Evolutionary conservation across 2,113 vertebrate genomes (phyloP).

Genomic region (Calyptommatus sinebrachiatus): DNA sequence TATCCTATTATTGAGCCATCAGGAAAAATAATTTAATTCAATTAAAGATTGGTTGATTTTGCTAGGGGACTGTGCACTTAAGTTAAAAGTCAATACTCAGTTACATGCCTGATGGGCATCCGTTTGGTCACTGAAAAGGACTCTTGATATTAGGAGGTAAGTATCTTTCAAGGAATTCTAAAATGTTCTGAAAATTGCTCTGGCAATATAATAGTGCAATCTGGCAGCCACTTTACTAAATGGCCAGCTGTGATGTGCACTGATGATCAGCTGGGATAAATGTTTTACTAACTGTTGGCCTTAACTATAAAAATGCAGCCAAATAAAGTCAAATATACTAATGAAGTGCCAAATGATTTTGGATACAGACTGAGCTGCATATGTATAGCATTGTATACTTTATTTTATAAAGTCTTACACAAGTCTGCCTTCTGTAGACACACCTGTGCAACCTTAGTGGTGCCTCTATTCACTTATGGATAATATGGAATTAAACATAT

Average conservation of each 20-base stretch:
- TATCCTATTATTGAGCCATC: background rate
- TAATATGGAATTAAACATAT: too few species aligned
- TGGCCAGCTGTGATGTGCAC: background rate
- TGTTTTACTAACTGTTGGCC: background rate
- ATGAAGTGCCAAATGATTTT: background rate
- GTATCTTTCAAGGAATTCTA: background rate
- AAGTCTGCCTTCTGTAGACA: too few species aligned
- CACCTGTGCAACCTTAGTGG: too few species aligned
- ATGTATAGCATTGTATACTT: background rate
- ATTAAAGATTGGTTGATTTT: background rate
- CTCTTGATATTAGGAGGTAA: background rate
- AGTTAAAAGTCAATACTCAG: background rate
- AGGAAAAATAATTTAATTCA: too few species aligned
- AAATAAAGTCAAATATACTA: background rate
- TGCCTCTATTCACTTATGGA: too few species aligned
- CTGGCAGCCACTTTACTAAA: background rate
- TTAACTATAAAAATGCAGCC: background rate
- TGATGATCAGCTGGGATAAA: background rate
- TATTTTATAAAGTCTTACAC: background rate
- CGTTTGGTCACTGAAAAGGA: background rate
- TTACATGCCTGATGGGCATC: background rate
- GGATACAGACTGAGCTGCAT: background rate
- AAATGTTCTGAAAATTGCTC: conserved; percentile 2
- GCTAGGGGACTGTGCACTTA: background rate
- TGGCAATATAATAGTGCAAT: background rate